Evolutionary conservation across 2,888 invertebrate species (phyloP).

Genomic region (Cataglyphis albicans): DNA sequence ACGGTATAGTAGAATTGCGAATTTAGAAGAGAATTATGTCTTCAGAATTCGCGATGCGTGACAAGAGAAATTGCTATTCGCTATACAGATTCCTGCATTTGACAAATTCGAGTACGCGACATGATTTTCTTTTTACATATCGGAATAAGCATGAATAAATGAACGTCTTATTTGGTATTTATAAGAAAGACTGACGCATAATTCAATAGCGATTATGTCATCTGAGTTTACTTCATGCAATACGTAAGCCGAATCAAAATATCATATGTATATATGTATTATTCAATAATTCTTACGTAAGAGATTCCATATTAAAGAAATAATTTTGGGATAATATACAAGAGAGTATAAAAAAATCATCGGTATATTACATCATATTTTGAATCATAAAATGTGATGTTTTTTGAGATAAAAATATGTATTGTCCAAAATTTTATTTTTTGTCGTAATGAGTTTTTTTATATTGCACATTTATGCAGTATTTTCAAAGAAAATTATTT

Average conservation of each 20-base stretch:
- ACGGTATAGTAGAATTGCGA: slow-evolving; percentile 31
- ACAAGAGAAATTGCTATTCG: slow-evolving; percentile 40
- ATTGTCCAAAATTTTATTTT: background rate
- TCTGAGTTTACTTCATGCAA: slow-evolving; percentile 1
- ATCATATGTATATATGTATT: background rate
- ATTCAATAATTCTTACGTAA: background rate
- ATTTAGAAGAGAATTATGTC: slow-evolving; percentile 46
- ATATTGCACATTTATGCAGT: background rate
- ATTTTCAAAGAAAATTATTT: background rate
- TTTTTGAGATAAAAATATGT: background rate
- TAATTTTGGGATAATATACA: background rate
- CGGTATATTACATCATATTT: background rate
- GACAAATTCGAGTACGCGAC: slow-evolving; percentile 27
- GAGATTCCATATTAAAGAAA: background rate
- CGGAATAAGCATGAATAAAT: slow-evolving; percentile 38
- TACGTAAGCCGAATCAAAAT: background rate
- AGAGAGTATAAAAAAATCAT: background rate
- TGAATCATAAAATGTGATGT: background rate
- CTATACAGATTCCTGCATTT: slow-evolving; percentile 3
- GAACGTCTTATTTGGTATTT: slow-evolving; percentile 48
- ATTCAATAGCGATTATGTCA: slow-evolving; percentile 39
- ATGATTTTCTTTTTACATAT: slow-evolving; percentile 42
- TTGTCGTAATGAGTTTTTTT: background rate
- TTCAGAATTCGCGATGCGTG: slow-evolving; percentile 39
- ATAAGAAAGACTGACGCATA: slow-evolving; percentile 40